Conservation (phyloP, 1,140 invertebrate genomes). For the Tenebrio molitor region DNA sequence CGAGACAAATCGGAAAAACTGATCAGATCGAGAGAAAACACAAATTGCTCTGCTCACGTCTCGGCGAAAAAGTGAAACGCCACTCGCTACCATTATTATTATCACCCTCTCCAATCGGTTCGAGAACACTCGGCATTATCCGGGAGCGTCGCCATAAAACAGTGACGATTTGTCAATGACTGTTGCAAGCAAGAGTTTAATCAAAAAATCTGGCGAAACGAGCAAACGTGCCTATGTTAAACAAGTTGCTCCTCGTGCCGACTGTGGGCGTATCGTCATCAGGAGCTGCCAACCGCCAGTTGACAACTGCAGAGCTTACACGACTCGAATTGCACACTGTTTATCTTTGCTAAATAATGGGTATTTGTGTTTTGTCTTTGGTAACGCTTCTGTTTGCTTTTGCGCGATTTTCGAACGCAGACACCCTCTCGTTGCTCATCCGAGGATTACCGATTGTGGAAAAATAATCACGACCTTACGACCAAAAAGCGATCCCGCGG, state of each 20-base stretch:
- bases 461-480: neutral
- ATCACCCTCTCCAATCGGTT: too few species aligned
- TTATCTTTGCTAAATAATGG: constrained; percentile 55
- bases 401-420: neutral
- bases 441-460: too few species aligned
- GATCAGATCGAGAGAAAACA: too few species aligned
- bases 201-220: constrained; percentile 36
- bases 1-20: too few species aligned
- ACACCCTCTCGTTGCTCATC: neutral
- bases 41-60: too few species aligned
- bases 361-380: constrained; percentile 51
- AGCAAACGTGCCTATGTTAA: constrained; percentile 46
- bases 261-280: constrained; percentile 47
- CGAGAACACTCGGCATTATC: too few species aligned
- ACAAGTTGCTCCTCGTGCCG: constrained; percentile 39
- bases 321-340: constrained; percentile 49
- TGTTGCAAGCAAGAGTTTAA: constrained; percentile 29
- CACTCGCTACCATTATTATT: too few species aligned
- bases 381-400: constrained; percentile 27
- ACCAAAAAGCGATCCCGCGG: neutral
- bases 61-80: too few species aligned
- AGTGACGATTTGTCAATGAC: constrained; percentile 43
- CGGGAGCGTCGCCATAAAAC: constrained; percentile 29
- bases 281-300: constrained; percentile 41
- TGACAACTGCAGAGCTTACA: constrained; percentile 52